Base-by-base conservation (phyloP, 1,140 invertebrate genomes). In the Nautilus pompilius region DNA sequence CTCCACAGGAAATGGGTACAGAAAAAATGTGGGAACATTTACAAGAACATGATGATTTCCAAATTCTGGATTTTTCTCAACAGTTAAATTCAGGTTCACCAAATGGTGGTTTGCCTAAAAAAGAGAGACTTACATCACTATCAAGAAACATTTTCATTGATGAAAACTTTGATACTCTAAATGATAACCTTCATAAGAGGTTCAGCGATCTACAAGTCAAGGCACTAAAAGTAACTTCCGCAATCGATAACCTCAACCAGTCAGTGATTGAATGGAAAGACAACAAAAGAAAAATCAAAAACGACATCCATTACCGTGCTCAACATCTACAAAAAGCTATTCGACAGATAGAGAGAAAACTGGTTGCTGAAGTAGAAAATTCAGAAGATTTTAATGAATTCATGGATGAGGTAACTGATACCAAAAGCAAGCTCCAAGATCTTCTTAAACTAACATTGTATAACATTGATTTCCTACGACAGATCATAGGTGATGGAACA, bases 361-460 rank as follows among this genome's bases (percentile, higher is more conserved):
- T 73, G 28, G 17, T 73, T 1, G 34, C 58, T n/a, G 58, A 69
- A 10, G 54, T 73, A 8, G 71, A 72, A 30, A 63, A 58, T 22
- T 59, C 58, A 24, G 13, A 60, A 5, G 41, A 63, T 13, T 57
- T 69, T 22, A 56, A 70, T 2, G 28, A 49, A 26, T 63, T 72
- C 28, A 24, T 65, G 24, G 45, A 55, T 13, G 63, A 58, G 3
- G 58, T 66, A 3, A 64, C 66, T 10, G 55, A 32, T 5, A 58
- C 66, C 15, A 69, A 71, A 33, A 32, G 28, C 8, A 49, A 62
- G 6, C 56, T 75, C 45, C 65, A 69, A 24, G 46, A 60, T 15
- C 69, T 65, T 20, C 59, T 75, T 30, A 69, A 67, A 41, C 56
- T 61, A 41, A 61, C 71, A 15, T 62, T 75, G 13, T 57, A 68